Evolutionary conservation across 1,140 invertebrate genomes (phyloP).

Genomic region (Copidosoma floridanum): DNA sequence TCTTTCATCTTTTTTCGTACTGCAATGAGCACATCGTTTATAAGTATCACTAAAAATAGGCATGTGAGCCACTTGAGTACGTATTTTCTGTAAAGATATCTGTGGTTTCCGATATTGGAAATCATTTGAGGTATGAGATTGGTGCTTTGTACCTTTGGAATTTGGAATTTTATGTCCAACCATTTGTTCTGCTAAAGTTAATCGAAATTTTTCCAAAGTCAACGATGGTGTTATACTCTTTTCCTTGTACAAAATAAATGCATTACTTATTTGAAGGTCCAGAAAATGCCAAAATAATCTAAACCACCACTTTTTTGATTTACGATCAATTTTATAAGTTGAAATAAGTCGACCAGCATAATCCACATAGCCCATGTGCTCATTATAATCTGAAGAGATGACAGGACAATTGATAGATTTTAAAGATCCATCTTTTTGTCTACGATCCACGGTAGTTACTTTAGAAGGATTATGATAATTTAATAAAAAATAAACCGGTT

Average conservation of each 20-base stretch:
- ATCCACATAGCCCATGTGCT: slow-evolving; percentile 49
- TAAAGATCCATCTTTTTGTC: slow-evolving; percentile 36
- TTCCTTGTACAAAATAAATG: slow-evolving; percentile 26
- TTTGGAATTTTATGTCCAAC: neutral
- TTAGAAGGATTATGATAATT: slow-evolving; percentile 36
- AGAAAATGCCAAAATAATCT: slow-evolving; percentile 27
- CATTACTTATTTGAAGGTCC: slow-evolving; percentile 19
- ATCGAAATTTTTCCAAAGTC: slow-evolving; percentile 21
- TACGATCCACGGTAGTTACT: slow-evolving; percentile 32
- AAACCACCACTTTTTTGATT: slow-evolving; percentile 30
- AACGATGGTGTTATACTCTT: slow-evolving; percentile 1
- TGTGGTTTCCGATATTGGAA: neutral
- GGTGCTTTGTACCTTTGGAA: slow-evolving; percentile 10
- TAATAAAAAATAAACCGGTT: slow-evolving; percentile 36
- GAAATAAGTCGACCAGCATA: slow-evolving; percentile 43
- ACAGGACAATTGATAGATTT: slow-evolving; percentile 32
- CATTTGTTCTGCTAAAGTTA: slow-evolving; percentile 20
- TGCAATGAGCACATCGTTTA: slow-evolving; percentile 1
- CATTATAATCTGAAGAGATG: slow-evolving; percentile 44
- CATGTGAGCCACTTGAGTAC: neutral
- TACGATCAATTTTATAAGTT: slow-evolving; percentile 44
- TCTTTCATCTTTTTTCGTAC: slow-evolving; percentile 1
- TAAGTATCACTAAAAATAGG: neutral
- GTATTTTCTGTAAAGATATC: neutral
- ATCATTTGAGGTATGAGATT: no score